A percentile compares a stretch with the other conserved stretches of the same genome.
phyloP scores from a whole-genome alignment of 2,797 vertebrate genomes.

The Aotus griseimembra region DNA sequence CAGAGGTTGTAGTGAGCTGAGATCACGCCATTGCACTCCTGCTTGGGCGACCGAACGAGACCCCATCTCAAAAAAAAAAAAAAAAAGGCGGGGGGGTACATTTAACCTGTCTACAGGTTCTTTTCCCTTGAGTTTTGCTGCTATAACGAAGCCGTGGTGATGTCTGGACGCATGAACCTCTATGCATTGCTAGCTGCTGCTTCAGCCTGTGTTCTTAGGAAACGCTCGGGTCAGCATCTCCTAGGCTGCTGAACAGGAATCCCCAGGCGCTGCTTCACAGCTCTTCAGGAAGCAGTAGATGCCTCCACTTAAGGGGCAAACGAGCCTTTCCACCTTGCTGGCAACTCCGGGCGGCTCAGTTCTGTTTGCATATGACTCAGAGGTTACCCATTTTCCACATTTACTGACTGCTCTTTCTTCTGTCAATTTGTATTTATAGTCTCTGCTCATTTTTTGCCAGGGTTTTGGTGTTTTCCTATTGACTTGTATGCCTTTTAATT shows the following conservation, averaged over 20 bases:
- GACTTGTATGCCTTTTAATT: not conserved
- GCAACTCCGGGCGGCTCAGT: fast-evolving
- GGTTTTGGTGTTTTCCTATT: not conserved
- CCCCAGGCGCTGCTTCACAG: fast-evolving
- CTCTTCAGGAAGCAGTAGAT: not conserved
- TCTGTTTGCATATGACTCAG: fast-evolving
- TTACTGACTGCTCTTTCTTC: not conserved
- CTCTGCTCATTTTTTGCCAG: not conserved
- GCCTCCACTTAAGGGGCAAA: not conserved
- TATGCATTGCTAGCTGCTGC: not conserved
- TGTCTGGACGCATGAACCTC: fast-evolving
- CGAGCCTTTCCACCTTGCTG: fast-evolving
- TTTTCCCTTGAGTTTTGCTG: not conserved
- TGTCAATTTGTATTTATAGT: too few relatives aligned
- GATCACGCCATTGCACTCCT: too few relatives aligned
- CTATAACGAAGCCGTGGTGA: not conserved
- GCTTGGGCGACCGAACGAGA: too few relatives aligned
- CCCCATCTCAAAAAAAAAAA: too few relatives aligned
- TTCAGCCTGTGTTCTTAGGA: not conserved
- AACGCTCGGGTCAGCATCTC: not conserved
- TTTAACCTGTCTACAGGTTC: not conserved
- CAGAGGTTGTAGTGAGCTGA: too few relatives aligned
- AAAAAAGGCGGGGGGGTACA: not conserved
- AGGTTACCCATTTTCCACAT: fast-evolving
- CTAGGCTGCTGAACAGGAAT: not conserved